Base-by-base conservation (phyloP, 2,113 vertebrate genomes). In the Leuciscus idus region DNA sequence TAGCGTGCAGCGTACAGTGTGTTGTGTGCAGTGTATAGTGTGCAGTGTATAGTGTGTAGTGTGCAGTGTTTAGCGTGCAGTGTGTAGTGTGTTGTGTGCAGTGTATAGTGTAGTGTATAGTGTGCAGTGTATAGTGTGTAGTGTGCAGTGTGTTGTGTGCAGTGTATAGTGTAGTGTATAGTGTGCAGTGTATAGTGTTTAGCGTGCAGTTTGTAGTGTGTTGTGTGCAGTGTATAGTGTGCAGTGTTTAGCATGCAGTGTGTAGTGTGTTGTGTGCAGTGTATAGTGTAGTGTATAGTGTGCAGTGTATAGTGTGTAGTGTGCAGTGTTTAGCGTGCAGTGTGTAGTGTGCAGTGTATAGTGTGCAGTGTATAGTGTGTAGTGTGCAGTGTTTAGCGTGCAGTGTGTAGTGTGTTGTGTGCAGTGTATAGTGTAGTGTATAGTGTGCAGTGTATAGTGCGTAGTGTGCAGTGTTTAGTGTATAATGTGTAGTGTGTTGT, bases 141-240 rank as follows among this genome's bases (percentile, higher is more conserved):
- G 0, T 70, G 3, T 0, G 26, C 26, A 36, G 28, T 55, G 43
- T 80, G 6, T 23, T 1, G 1, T 52, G 15, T n/a, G 0, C 1
- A 46, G 50, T 13, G 33, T 59, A 8, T 9, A 55, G 64, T 10
- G n/a, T 85, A 30, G 62, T 80, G 39, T 72, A 0, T 9, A 85
- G 55, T 10, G 62, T 15, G 30, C 1, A 70, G 1, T 78, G 39
- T 66, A 10, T 15, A n/a, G 23, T 11, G 21, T 9, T 1, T 0
- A 61, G 0, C 3, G 21, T n/a, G 1, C 1, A 12, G n/a, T 13
- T 1, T 64, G 1, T 0, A 39, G 15, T 21, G 0, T 36, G 0
- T 0, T 4, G 6, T 1, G 3, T 36, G 28, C 0, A 13, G 4
- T 5, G 3, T 28, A 0, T 0, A 68, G 2, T 8, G 13, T 30